Base-by-base conservation (phyloP, 2,797 vertebrate genomes). In the Cyprinodon diabolis region DNA sequence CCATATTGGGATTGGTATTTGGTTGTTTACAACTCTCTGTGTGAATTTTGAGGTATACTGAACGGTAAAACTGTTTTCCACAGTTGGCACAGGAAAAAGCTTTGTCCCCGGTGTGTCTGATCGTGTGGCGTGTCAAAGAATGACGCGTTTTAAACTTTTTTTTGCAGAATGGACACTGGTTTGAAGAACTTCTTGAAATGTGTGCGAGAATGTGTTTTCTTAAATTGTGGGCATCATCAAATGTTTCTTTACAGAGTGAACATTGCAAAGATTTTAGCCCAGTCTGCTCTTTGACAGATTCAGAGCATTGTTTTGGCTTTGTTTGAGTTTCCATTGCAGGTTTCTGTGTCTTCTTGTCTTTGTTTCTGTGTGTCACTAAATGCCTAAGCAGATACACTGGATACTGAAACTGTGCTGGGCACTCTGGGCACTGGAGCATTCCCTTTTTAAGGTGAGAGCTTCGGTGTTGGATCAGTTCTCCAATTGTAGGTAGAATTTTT, bases 111-210 rank as follows among this genome's bases (percentile, higher is more conserved):
- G 92, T 92, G 74, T 96, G 95, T 69, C 74, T 86, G 52, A 85
- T 69, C 74, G 95, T 90, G 77, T 96, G 95, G 11, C 91, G 91
- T 47, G 94, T 54, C 74, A 96, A 82, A 79, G 78, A 77, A 30
- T 84, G 84, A 2, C 91, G 93, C 79, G 9, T 76, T 14, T 9
- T 72, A 67, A 89, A 94, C 57, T 66, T 23, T 1, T 25, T 45
- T 52, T 92, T 90, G 79, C 95, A 96, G 86, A 94, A 94, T 72
- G 92, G 94, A 90, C 95, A 96, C 37, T 89, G 88, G 30, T 80
- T 77, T 76, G 81, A 81, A 11, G 77, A 83, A 17, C 79, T 79
- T 10, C 66, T 62, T n/a, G 93, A 80, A 77, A 93, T 84, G 68
- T 96, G 95, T 23, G 76, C 88, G 47, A 93, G 85, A 78, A 87